Evolutionary conservation across 2,113 vertebrate genomes (phyloP), one percentile per base, ranked within the genome.

Genomic region (Egretta garzetta): DNA sequence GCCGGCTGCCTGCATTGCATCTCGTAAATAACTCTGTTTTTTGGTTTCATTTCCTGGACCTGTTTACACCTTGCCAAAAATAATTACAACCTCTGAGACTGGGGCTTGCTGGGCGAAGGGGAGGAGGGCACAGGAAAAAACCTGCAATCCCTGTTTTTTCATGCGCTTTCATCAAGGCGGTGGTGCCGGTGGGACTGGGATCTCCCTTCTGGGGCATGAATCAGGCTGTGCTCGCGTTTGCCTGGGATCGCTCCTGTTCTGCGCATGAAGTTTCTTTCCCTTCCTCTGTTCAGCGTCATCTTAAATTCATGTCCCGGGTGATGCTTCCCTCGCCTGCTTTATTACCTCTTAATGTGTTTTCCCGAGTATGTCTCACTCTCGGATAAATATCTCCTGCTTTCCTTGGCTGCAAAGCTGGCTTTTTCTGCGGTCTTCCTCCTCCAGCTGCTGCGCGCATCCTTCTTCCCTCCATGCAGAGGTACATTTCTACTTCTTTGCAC

Each of bases 1-100:
- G 64, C 55, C 2, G 6, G 13, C 56, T 95, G 52, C n/a, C 37
- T 17, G 39, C 3, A 2, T 63, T 32, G 30, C 71, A 10, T 41
- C 79, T 90, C 26, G 3, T 92, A 96, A 96, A 95, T 86, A 93
- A 35, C 85, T 93, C 84, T 14, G 8, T 30, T 90, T 80, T 59
- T 59, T 16, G 2, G 1, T 92, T 94, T 83, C n/a, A 12, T 95
- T 88, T 93, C 75, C 59, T 23, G 20, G 77, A 86, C 71, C 90
- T 87, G 62, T 91, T 96, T 82, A 73, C n/a, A 12, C 75, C 86
- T 93, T 94, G 68, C 80, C 92, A 93, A 72, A 93, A 95, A 90
- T 92, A 97, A 93, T 92, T 94, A 92, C 75, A 86, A 18, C 88
- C 86, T 92, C 52, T 1, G 75, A 94, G 96, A 81, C 79, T 1